phyloP scores from a whole-genome alignment of 1,140 invertebrate genomes.

The Bombyx mandarina region DNA sequence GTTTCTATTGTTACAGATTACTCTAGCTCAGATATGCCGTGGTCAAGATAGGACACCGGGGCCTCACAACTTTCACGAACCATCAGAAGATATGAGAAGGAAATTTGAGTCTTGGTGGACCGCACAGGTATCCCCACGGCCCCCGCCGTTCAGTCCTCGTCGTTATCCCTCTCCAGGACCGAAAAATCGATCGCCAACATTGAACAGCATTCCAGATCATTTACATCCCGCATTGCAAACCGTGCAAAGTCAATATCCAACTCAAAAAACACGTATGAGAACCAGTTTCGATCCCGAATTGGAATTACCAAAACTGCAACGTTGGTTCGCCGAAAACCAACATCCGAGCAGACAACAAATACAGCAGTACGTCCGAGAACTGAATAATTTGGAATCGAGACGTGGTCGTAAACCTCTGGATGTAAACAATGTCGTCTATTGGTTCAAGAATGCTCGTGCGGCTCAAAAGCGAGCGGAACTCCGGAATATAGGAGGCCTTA shows the following conservation, averaged over 20 bases:
- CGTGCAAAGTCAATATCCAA: constrained; percentile 81
- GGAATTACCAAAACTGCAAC: constrained; percentile 93
- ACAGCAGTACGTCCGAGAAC: constrained; percentile 93
- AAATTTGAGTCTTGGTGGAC: constrained; percentile 86
- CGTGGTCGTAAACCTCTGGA: constrained; percentile 93
- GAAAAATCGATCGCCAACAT: constrained; percentile 61
- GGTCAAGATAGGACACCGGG: constrained; percentile 73
- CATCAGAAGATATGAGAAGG: constrained; percentile 80
- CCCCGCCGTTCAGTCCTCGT: constrained; percentile 72
- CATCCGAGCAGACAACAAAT: constrained; percentile 95
- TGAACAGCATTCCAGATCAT: constrained; percentile 60
- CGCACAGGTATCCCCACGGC: constrained; percentile 74
- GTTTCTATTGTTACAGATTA: constrained; percentile 74
- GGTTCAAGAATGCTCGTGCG: constrained; percentile 98
- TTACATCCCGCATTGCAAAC: constrained; percentile 80
- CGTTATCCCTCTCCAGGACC: constrained; percentile 70
- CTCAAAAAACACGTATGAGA: constrained; percentile 91
- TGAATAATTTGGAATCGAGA: constrained; percentile 92
- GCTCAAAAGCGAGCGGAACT: constrained; percentile 92
- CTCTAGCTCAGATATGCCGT: constrained; percentile 82
- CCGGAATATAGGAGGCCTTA: constrained; percentile 72
- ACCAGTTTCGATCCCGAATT: constrained; percentile 96
- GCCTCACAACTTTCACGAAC: constrained; percentile 73
- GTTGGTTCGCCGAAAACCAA: constrained; percentile 96
- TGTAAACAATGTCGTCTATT: constrained; percentile 98